Evolutionary conservation across 2,113 vertebrate genomes (phyloP).

Genomic region (Penelope pileata): DNA sequence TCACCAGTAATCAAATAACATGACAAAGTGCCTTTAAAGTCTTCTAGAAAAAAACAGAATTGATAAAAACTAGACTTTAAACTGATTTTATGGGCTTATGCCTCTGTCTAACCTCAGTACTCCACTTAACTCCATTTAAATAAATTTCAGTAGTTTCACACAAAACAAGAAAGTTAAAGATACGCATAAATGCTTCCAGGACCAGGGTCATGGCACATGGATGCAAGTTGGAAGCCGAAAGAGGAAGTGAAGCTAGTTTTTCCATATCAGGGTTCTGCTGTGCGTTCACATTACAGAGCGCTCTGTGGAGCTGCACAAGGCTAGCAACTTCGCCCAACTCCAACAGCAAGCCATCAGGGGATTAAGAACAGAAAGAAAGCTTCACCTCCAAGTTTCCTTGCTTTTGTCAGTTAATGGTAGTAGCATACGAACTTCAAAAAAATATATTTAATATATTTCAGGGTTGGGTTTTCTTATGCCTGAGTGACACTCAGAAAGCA

Average conservation of each 20-base stretch:
- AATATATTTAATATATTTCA: neutral
- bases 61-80: neutral
- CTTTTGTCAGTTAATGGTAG: neutral
- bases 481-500: neutral
- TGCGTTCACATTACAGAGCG: accelerated
- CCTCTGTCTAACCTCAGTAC: neutral
- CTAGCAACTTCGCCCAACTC: neutral
- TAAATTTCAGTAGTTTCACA: neutral
- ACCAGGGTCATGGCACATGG: neutral
- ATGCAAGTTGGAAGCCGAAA: neutral
- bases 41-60: neutral
- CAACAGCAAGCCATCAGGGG: neutral
- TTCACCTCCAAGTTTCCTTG: neutral
- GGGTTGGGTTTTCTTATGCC: neutral
- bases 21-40: neutral
- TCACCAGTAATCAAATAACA: neutral
- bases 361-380: neutral
- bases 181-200: neutral
- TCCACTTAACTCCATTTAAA: neutral
- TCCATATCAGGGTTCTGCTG: neutral
- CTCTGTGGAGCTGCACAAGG: accelerated
- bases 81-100: neutral
- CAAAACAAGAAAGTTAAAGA: neutral
- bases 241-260: neutral
- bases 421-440: neutral